A percentile compares a stretch with the other conserved stretches of the same genome.
These are phyloP conservation scores for Hypomecis atomaria DNA, from an alignment of 2,888 invertebrate species.

Conservation along the genomic window DNA sequence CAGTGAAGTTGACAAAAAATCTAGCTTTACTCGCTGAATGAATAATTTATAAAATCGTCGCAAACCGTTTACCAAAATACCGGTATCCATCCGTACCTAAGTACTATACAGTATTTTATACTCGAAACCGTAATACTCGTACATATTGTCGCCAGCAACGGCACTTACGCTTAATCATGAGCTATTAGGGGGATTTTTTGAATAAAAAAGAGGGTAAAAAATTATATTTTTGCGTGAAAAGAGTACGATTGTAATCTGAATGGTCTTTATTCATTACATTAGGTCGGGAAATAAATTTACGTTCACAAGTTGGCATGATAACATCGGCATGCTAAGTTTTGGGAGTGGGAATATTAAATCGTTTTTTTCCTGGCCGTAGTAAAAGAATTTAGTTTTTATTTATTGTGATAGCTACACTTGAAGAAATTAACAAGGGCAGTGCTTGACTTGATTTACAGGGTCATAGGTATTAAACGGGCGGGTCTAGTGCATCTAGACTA, in stretches of 20 bases:
- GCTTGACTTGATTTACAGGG: no score
- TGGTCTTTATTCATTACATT: slow-evolving; percentile 53
- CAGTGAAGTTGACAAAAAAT: neutral
- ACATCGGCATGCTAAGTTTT: slow-evolving; percentile 33
- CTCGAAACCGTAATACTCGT: slow-evolving; percentile 40
- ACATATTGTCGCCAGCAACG: slow-evolving; percentile 48
- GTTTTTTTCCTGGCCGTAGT: slow-evolving; percentile 10
- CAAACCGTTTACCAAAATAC: slow-evolving; percentile 35
- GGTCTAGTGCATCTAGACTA: no score
- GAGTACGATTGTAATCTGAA: slow-evolving; percentile 53
- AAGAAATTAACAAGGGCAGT: neutral
- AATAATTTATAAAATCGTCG: slow-evolving; percentile 22
- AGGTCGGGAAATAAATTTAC: slow-evolving; percentile 50
- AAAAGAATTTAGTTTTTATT: slow-evolving; percentile 5
- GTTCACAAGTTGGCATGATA: slow-evolving; percentile 41
- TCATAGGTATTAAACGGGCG: no score
- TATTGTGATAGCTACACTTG: slow-evolving; percentile 8
- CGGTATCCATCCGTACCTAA: slow-evolving; percentile 20
- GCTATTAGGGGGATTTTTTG: slow-evolving; percentile 58
- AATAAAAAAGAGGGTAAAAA: slow-evolving; percentile 53
- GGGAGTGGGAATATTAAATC: slow-evolving; percentile 21
- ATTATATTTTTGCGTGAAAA: slow-evolving; percentile 58
- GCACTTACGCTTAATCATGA: slow-evolving; percentile 62
- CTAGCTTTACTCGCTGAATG: slow-evolving; percentile 15
- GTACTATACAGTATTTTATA: slow-evolving; percentile 36